phyloP scores from a whole-genome alignment of 2,888 invertebrate species.

The Ormyrus labotus region DNA sequence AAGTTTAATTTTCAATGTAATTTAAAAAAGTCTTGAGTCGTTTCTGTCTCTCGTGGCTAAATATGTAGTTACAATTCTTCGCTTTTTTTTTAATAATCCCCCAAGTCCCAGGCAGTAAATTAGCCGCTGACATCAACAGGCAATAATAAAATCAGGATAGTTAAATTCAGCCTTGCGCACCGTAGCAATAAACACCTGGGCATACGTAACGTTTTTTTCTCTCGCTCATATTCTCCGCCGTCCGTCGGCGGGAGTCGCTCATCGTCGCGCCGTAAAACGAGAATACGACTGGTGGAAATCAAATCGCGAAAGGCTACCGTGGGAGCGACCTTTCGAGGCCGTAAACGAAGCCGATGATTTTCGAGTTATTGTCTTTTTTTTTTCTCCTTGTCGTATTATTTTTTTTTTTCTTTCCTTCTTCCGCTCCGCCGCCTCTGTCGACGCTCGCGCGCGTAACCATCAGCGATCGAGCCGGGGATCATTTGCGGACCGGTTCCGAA shows the following conservation, averaged over 20 bases:
- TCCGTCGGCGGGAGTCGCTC: no score
- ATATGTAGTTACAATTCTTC: no score
- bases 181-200: conserved; percentile 25
- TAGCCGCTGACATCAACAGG: background rate
- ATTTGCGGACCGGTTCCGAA: conserved; percentile 61
- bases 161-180: background rate
- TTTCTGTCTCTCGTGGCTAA: no score
- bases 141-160: conserved; percentile 29
- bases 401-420: background rate
- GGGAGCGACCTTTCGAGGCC: conserved; percentile 51
- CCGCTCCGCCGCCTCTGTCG: background rate
- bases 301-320: conserved; percentile 49
- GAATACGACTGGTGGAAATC: conserved; percentile 38
- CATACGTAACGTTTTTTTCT: conserved; percentile 35
- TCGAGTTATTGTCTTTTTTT: conserved; percentile 44
- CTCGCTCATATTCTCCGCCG: background rate
- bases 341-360: conserved; percentile 46
- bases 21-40: no score
- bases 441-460: background rate
- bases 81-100: no score
- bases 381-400: background rate
- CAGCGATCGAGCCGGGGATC: conserved; percentile 59
- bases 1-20: no score
- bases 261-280: conserved; percentile 33
- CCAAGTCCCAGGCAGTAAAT: no score